These are phyloP conservation scores for Carassius carassius DNA, from an alignment of 2,113 vertebrate genomes.

Conservation along the genomic window DNA sequence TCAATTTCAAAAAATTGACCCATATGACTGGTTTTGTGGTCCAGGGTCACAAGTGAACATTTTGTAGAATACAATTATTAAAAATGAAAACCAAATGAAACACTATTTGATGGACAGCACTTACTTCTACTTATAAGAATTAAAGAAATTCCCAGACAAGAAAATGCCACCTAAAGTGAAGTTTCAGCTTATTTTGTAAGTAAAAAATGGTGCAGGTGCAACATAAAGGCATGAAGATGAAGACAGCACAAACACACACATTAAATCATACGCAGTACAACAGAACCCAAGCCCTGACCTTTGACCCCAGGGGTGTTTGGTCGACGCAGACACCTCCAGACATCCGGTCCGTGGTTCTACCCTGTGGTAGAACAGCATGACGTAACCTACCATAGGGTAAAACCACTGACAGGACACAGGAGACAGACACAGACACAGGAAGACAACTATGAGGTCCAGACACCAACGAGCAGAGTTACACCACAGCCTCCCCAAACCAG, in stretches of 20 bases:
- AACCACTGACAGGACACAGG: conserved; percentile 99
- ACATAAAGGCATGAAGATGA: conserved; percentile 32
- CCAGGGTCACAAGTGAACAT: neutral
- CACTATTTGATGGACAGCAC: neutral
- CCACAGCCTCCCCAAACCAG: neutral
- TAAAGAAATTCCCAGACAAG: neutral
- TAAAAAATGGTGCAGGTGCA: neutral
- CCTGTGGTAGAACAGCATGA: conserved; percentile 99
- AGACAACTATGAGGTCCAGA: conserved; percentile 15
- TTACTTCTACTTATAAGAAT: too few species aligned
- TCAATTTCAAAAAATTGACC: too few species aligned
- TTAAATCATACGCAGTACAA: conserved; percentile 55
- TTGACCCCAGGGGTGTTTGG: conserved; percentile 46
- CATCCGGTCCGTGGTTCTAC: conserved; percentile 99
- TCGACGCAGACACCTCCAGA: conserved; percentile 78
- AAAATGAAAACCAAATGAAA: neutral
- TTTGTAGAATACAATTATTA: neutral
- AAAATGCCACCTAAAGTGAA: too few species aligned
- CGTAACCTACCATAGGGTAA: conserved; percentile 99
- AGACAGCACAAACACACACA: conserved; percentile 50
- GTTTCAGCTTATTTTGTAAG: neutral
- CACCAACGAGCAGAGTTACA: conserved; percentile 5
- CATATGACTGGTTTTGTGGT: too few species aligned
- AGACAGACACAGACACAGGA: conserved; percentile 81
- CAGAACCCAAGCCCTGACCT: conserved; percentile 45